Evolutionary conservation across 2,113 vertebrate genomes (phyloP).

Genomic region (Tretioscincus oriximinensis): DNA sequence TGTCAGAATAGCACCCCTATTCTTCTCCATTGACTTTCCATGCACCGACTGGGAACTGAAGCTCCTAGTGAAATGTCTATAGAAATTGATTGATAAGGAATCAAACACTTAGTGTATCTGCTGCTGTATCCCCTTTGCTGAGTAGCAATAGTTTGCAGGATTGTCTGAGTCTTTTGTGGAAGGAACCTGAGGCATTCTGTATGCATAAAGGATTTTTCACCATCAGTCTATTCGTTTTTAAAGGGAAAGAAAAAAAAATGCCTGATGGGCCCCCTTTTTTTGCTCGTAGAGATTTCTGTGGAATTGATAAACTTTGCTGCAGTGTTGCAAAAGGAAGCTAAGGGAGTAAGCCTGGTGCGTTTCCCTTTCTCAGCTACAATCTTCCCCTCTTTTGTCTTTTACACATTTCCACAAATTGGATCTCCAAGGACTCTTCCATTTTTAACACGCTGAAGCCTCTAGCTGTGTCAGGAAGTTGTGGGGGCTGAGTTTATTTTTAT

Average conservation of each 20-base stretch:
- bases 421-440: constrained; percentile 9
- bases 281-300: neutral
- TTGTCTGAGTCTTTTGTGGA: neutral
- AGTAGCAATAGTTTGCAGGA: neutral
- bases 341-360: neutral
- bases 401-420: neutral
- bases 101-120: neutral
- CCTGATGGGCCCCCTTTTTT: neutral
- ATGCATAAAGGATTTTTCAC: neutral
- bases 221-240: too few species aligned
- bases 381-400: constrained; percentile 6
- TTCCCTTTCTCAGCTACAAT: neutral
- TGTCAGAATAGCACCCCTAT: too few species aligned
- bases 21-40: neutral
- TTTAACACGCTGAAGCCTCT: constrained; percentile 18
- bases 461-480: constrained; percentile 22
- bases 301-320: neutral
- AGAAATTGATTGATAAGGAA: neutral
- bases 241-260: too few species aligned
- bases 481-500: neutral
- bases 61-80: neutral
- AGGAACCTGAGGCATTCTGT: neutral
- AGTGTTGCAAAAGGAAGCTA: rapidly evolving
- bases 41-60: neutral
- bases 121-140: neutral